Conservation (phyloP, 2,888 invertebrate genomes). For the Eristalis intricaria region DNA sequence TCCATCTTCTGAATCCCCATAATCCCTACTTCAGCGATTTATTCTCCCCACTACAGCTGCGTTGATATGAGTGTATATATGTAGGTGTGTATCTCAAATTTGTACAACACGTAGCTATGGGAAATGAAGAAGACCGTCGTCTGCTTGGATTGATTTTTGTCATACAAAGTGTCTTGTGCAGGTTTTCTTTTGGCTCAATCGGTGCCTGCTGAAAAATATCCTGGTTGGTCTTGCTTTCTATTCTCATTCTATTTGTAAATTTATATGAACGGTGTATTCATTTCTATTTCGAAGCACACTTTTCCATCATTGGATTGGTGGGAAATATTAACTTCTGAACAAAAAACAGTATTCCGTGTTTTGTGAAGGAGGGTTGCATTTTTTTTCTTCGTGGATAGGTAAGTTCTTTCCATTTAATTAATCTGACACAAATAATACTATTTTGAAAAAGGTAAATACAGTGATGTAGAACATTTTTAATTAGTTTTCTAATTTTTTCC, state of each 20-base stretch:
- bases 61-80: conserved; percentile 9
- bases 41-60: conserved; percentile 35
- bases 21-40: conserved; percentile 48
- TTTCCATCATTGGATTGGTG: background rate
- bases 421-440: background rate
- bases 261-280: background rate
- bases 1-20: conserved; percentile 29
- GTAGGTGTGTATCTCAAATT: background rate
- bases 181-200: conserved; percentile 37
- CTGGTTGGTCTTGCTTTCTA: conserved; percentile 5
- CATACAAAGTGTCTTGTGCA: conserved; percentile 49
- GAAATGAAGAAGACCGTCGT: conserved; percentile 54
- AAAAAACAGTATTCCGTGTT: background rate
- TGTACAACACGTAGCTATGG: conserved; percentile 36
- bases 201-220: conserved; percentile 24
- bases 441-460: background rate
- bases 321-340: background rate
- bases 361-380: background rate
- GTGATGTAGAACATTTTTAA: background rate
- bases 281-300: conserved; percentile 9
- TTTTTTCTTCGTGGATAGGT: background rate
- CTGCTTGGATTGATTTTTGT: conserved; percentile 67
- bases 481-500: background rate
- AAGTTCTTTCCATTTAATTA: background rate
- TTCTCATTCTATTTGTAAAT: conserved; percentile 30